Evolutionary conservation across 1,140 invertebrate genomes (phyloP).

Genomic region (Atta texana): DNA sequence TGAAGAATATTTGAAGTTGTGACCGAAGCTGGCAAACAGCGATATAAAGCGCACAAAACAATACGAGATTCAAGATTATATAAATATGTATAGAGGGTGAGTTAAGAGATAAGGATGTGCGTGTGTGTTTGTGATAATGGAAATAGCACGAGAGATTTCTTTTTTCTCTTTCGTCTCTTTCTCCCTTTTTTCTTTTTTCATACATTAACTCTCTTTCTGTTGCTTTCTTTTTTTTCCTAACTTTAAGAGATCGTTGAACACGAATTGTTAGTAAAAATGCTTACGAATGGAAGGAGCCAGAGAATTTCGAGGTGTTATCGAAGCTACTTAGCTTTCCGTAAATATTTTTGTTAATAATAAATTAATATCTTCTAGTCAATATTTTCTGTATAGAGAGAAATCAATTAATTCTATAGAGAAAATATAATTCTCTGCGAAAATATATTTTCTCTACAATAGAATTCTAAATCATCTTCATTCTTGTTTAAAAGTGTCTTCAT

Average conservation of each 20-base stretch:
- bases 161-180: slow-evolving; percentile 58
- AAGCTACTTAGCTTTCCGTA: background rate
- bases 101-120: slow-evolving; percentile 65
- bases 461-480: background rate
- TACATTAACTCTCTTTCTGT: slow-evolving; percentile 31
- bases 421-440: background rate
- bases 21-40: slow-evolving; percentile 81
- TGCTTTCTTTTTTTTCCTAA: slow-evolving; percentile 46
- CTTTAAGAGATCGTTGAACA: slow-evolving; percentile 34
- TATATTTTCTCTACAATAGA: background rate
- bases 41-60: slow-evolving; percentile 80
- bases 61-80: slow-evolving; percentile 73
- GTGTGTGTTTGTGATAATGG: slow-evolving; percentile 62
- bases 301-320: slow-evolving; percentile 55
- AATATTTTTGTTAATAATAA: slow-evolving; percentile 6
- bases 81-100: slow-evolving; percentile 64
- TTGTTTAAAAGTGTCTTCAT: background rate
- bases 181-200: slow-evolving; percentile 24
- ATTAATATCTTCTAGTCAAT: background rate
- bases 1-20: slow-evolving; percentile 75
- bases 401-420: no score
- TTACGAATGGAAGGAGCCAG: slow-evolving; percentile 21
- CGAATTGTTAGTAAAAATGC: slow-evolving; percentile 54
- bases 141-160: slow-evolving; percentile 62
- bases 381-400: background rate